These are phyloP conservation scores for Brachypodius melanocephalos DNA, from an alignment of 2,113 vertebrate genomes.

Conservation along the genomic window DNA sequence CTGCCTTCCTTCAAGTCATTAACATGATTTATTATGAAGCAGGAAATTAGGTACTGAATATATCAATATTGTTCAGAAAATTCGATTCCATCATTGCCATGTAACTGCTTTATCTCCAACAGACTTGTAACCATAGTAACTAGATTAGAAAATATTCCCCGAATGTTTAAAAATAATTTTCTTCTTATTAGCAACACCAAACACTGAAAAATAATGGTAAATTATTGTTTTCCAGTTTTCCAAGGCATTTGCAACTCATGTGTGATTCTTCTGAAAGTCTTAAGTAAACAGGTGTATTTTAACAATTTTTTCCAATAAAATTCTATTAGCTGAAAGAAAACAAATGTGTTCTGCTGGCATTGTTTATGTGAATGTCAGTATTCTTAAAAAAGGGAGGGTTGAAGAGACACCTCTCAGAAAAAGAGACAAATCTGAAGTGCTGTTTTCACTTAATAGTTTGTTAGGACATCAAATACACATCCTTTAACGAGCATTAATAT, in stretches of 20 bases:
- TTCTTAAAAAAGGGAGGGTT: background rate
- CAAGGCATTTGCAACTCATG: background rate
- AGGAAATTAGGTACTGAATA: constrained; percentile 72
- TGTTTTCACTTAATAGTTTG: constrained; percentile 6
- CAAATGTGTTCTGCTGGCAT: background rate
- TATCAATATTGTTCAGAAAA: constrained; percentile 69
- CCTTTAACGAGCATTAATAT: constrained; percentile 40
- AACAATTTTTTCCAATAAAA: constrained; percentile 17
- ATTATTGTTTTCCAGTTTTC: constrained; percentile 57
- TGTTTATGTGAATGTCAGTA: background rate
- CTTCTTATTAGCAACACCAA: background rate
- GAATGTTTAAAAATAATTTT: constrained; percentile 49
- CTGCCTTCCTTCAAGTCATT: constrained; percentile 51
- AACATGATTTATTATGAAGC: constrained; percentile 68
- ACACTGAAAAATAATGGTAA: background rate
- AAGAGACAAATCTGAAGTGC: background rate
- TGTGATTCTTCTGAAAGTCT: constrained; percentile 14
- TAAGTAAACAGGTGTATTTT: constrained; percentile 29
- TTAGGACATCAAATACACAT: constrained; percentile 14
- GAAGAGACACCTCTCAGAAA: background rate
- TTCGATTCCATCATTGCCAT: constrained; percentile 54
- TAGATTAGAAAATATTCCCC: constrained; percentile 37
- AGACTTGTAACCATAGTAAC: constrained; percentile 71
- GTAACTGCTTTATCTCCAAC: constrained; percentile 31
- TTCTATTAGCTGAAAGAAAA: background rate